Evolutionary conservation across 2,113 vertebrate genomes (phyloP).

Genomic region (Riparia riparia): DNA sequence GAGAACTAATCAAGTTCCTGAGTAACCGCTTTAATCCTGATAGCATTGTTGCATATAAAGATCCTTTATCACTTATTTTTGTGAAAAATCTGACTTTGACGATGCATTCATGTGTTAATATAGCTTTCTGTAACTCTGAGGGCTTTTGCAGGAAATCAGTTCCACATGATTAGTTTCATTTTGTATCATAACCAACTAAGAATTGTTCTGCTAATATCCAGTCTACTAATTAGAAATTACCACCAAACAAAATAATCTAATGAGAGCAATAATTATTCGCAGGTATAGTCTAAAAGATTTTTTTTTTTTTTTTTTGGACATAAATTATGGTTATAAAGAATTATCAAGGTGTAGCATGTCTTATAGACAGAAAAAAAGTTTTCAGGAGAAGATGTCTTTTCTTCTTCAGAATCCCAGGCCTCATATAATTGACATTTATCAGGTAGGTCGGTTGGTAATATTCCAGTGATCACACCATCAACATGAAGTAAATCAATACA

Average conservation of each 20-base stretch:
- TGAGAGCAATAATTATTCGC: neutral
- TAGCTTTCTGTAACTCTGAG: neutral
- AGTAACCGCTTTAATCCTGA: neutral
- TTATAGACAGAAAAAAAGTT: neutral
- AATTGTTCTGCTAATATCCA: neutral
- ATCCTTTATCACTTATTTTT: neutral
- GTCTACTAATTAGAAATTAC: neutral
- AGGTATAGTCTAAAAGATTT: neutral
- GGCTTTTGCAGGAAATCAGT: neutral
- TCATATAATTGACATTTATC: neutral
- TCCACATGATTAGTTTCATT: neutral
- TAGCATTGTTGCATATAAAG: neutral
- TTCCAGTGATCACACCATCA: fast-evolving
- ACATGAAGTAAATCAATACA: constrained; percentile 17
- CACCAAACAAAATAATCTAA: neutral
- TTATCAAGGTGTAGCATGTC: neutral
- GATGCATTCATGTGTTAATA: fast-evolving
- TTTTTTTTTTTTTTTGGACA: neutral
- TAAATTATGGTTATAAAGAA: neutral
- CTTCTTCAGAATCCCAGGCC: neutral
- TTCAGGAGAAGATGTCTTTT: neutral
- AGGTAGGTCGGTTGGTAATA: neutral
- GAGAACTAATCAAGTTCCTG: neutral
- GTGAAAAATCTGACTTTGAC: neutral
- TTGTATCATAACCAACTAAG: neutral